These are phyloP conservation scores for Bombus ignitus DNA, from an alignment of 1,140 invertebrate genomes.

Conservation along the genomic window DNA sequence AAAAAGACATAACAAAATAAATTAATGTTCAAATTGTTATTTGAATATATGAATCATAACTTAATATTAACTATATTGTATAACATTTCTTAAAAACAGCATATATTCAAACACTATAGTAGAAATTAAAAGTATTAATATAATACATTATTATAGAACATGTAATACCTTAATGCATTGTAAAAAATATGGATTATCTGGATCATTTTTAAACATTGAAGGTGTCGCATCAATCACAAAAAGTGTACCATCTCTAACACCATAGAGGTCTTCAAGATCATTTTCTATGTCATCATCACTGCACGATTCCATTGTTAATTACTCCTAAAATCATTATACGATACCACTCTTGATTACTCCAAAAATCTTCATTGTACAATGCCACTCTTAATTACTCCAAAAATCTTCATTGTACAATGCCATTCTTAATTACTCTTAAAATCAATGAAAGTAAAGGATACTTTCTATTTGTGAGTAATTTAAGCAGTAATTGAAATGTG, in stretches of 20 bases:
- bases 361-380: too few relatives aligned
- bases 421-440: too few relatives aligned
- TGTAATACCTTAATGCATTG: conserved; percentile 55
- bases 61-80: background rate
- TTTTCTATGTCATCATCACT: background rate
- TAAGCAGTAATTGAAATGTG: too few relatives aligned
- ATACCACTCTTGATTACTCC: too few relatives aligned
- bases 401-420: too few relatives aligned
- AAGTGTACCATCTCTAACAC: conserved; percentile 60
- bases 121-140: background rate
- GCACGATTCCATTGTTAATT: too few relatives aligned
- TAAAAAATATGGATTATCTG: conserved; percentile 44
- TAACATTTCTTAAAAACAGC: too few relatives aligned
- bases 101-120: background rate
- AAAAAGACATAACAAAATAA: background rate
- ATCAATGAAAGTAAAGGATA: too few relatives aligned
- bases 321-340: too few relatives aligned
- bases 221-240: conserved; percentile 65
- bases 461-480: too few relatives aligned
- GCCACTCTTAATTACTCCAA: too few relatives aligned
- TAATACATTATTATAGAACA: too few relatives aligned
- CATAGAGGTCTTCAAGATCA: conserved; percentile 33
- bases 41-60: background rate
- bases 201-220: conserved; percentile 60
- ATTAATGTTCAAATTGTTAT: background rate